Conservation (phyloP, 2,888 invertebrate species). For the Mantis religiosa region DNA sequence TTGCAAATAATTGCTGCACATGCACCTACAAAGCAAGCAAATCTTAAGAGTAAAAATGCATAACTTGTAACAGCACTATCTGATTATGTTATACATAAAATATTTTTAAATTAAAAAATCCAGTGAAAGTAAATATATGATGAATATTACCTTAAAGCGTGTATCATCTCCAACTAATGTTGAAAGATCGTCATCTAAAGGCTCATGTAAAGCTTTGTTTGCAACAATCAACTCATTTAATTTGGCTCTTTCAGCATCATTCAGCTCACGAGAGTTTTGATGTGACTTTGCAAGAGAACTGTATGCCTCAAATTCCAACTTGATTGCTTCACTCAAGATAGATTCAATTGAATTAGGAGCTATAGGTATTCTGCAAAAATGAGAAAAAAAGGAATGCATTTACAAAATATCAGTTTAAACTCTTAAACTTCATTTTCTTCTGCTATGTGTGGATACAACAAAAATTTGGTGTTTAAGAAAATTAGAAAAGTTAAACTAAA, state of each 20-base stretch:
- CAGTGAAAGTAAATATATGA: background rate
- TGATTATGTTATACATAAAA: background rate
- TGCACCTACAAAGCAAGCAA: background rate
- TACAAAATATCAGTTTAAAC: background rate
- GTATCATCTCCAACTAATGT: constrained; percentile 63
- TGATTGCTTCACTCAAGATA: constrained; percentile 79
- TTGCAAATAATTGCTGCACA: background rate
- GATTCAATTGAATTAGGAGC: constrained; percentile 75
- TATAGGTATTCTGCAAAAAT: constrained; percentile 46
- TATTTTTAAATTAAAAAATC: background rate
- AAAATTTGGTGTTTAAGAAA: too few species aligned
- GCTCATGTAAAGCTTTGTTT: constrained; percentile 78
- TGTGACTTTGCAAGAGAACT: constrained; percentile 56
- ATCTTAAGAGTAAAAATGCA: background rate
- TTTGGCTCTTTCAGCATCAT: constrained; percentile 78
- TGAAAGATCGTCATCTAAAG: constrained; percentile 76
- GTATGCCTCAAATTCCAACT: constrained; percentile 75
- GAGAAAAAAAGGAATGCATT: constrained; percentile 30
- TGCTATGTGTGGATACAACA: too few species aligned
- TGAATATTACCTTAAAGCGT: constrained; percentile 51
- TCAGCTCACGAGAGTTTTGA: constrained; percentile 54
- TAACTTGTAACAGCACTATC: too few species aligned
- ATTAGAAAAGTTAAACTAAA: too few species aligned
- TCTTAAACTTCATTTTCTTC: too few species aligned
- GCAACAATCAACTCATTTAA: constrained; percentile 80